Conservation (phyloP, 2,888 invertebrate genomes). For the Sisyra nigra region DNA sequence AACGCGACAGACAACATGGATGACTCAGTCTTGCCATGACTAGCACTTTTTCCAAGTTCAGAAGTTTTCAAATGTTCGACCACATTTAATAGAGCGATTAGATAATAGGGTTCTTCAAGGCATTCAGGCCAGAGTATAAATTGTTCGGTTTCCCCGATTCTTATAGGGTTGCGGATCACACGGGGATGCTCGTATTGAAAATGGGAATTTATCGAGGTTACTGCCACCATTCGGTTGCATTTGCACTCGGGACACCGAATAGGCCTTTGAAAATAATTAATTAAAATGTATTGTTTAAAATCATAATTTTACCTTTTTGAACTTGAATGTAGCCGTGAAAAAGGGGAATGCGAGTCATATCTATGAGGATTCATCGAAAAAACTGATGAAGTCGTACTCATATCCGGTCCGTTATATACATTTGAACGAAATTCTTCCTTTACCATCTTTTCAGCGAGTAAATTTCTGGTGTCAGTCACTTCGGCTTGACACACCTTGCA, state of each 20-base stretch:
- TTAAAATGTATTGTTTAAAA: too few relatives aligned
- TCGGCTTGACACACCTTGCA: conserved; percentile 3
- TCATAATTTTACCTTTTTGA: background rate
- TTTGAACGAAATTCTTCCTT: background rate
- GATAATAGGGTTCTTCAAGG: background rate
- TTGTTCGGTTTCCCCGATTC: too few relatives aligned
- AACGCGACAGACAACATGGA: background rate
- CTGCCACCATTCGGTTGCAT: conserved; percentile 2
- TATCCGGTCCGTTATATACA: background rate
- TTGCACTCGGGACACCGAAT: conserved; percentile 4
- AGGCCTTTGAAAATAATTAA: conserved; percentile 1
- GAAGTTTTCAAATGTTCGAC: background rate
- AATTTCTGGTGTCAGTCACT: conserved; percentile 4
- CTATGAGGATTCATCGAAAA: background rate
- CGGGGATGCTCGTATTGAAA: conserved; percentile 6
- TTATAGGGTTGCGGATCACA: background rate
- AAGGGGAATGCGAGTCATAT: too few relatives aligned
- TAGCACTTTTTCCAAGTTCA: too few relatives aligned
- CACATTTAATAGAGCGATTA: background rate
- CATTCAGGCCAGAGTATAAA: background rate
- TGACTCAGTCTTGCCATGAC: too few relatives aligned
- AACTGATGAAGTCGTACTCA: background rate
- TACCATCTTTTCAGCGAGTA: background rate
- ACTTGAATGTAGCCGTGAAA: background rate
- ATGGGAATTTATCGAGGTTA: conserved; percentile 2